A percentile compares a stretch with the other conserved stretches of the same genome.
phyloP scores from a whole-genome alignment of 2,797 vertebrate species.

The Enteromius trimaculatus region DNA sequence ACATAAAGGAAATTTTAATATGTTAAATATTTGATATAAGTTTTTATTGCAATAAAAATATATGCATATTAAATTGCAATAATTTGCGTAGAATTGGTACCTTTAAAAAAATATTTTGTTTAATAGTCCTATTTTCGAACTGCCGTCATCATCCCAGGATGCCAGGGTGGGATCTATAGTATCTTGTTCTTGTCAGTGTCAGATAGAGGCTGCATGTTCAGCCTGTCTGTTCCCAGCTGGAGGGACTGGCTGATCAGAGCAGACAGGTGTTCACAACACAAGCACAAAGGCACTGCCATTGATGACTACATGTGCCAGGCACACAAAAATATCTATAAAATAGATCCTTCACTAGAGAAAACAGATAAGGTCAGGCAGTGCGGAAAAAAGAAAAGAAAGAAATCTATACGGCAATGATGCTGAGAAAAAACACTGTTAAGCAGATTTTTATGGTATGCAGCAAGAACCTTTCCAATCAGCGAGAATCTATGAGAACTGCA shows the following conservation, averaged over 20 bases:
- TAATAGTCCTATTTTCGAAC: conserved; percentile 64
- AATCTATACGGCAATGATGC: conserved; percentile 71
- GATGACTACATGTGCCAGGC: conserved; percentile 77
- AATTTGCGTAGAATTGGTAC: not conserved
- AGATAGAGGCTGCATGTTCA: conserved; percentile 68
- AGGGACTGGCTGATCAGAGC: conserved; percentile 78
- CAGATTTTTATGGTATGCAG: conserved; percentile 41
- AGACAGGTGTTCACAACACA: conserved; percentile 80
- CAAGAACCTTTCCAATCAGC: conserved; percentile 29
- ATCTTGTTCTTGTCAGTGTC: conserved; percentile 78
- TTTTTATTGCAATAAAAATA: not conserved
- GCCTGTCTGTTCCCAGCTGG: conserved; percentile 75
- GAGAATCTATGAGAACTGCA: conserved; percentile 46
- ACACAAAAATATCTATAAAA: conserved; percentile 81
- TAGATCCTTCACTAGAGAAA: conserved; percentile 77
- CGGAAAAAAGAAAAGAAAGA: conserved; percentile 63
- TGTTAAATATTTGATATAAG: not conserved
- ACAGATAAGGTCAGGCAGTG: conserved; percentile 72
- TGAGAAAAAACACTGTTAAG: conserved; percentile 56
- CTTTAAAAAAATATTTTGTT: conserved; percentile 18
- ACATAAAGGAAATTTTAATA: not conserved
- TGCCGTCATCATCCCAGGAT: conserved; percentile 65
- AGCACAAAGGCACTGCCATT: conserved; percentile 77
- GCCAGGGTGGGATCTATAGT: conserved; percentile 71
- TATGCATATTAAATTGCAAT: not conserved